A percentile compares a stretch with the other conserved stretches of the same genome.
Evolutionary conservation across 2,797 vertebrate species (phyloP).

Genomic region (Peromyscus aztecus): DNA sequence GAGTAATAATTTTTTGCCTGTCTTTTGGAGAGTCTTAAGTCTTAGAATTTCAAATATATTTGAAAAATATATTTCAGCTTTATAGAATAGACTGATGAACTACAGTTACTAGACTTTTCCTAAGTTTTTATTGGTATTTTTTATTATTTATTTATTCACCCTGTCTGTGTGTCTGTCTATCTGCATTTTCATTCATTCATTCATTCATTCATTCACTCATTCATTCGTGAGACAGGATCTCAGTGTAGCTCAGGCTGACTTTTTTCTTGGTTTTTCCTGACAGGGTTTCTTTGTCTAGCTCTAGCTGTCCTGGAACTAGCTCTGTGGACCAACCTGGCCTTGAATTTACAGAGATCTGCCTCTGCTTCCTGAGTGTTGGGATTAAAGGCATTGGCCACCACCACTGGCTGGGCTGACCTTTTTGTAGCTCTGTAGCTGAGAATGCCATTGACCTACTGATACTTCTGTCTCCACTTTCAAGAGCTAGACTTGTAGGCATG

Average conservation of each 20-base stretch:
- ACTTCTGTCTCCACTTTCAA: background rate
- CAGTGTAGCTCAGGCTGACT: background rate
- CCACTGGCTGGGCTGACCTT: background rate
- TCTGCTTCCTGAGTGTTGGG: background rate
- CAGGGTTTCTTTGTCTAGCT: background rate
- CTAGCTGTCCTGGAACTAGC: background rate
- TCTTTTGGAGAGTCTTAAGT: conserved; percentile 49
- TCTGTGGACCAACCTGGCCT: background rate
- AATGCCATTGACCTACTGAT: background rate
- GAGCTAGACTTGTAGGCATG: background rate
- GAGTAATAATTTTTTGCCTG: conserved; percentile 48
- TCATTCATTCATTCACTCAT: background rate
- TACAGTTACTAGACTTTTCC: background rate
- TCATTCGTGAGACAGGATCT: background rate
- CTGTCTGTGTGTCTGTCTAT: background rate
- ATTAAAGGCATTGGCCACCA: background rate
- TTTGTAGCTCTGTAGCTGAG: background rate
- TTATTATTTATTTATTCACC: background rate
- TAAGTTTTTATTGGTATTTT: background rate
- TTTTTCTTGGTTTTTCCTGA: too few species aligned
- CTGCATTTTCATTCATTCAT: too few species aligned
- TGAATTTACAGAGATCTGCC: background rate
- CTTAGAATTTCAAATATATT: conserved; percentile 2
- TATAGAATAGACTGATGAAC: background rate
- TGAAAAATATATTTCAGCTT: conserved; percentile 1